A percentile compares a stretch with the other conserved stretches of the same genome.
Evolutionary conservation across 2,888 invertebrate species (phyloP).

Genomic region (Pachliopta kotzebuea): DNA sequence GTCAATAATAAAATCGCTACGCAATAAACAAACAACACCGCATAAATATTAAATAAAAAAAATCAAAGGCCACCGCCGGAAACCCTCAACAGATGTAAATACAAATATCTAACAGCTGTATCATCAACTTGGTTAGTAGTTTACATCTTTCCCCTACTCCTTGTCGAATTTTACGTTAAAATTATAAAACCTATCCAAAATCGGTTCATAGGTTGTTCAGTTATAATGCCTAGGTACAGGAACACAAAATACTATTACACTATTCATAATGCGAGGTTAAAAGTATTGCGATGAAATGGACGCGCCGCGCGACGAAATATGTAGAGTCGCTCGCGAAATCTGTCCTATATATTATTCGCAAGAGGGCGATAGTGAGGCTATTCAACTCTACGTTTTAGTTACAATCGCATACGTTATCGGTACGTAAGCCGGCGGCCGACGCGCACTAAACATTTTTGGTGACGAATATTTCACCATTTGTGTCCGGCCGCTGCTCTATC

Average conservation of each 20-base stretch:
- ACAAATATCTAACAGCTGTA: too few species aligned
- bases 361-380: slow-evolving; percentile 65
- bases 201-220: too few species aligned
- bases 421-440: slow-evolving; percentile 27
- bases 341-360: slow-evolving; percentile 74
- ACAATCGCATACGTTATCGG: slow-evolving; percentile 50
- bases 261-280: slow-evolving; percentile 2
- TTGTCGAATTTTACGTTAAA: too few species aligned
- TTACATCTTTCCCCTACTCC: too few species aligned
- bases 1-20: not conserved
- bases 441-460: slow-evolving; percentile 39
- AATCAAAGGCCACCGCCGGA: too few species aligned
- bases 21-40: too few species aligned
- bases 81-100: too few species aligned
- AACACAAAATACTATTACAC: too few species aligned
- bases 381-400: slow-evolving; percentile 61
- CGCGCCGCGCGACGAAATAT: slow-evolving; percentile 53
- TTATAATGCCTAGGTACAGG: too few species aligned
- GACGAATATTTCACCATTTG: slow-evolving; percentile 43
- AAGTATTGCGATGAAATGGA: slow-evolving; percentile 37
- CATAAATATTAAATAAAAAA: too few species aligned
- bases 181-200: too few species aligned
- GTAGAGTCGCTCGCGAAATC: slow-evolving; percentile 60
- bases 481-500: slow-evolving; percentile 21
- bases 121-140: too few species aligned